Evolutionary conservation across 2,797 vertebrate species (phyloP), one percentile per base, ranked within the genome.

Genomic region (Micromesistius poutassou): DNA sequence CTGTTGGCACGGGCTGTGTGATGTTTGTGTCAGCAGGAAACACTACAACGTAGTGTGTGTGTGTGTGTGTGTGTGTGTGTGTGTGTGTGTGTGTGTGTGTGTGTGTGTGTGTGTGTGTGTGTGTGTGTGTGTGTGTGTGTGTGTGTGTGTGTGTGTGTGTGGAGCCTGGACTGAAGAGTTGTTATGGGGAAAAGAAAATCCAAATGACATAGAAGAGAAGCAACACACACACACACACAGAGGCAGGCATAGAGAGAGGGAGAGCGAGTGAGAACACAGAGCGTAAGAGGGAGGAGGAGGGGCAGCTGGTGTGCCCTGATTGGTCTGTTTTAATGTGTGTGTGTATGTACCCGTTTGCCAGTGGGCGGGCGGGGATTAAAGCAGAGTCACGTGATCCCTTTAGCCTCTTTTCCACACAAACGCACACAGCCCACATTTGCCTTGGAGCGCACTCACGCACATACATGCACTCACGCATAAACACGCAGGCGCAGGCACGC

Each of bases 321-420:
- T 93, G 92, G 92, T 89, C 12, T 86, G 74, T 74, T 76, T 86
- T 81, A 86, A 72, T 80, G 74, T 76, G 50, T 81, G 76, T 77
- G 76, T 80, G 82, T 76, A 72, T 50, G 62, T 76, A 22, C 33
- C 12, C 74, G 33, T 62, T 75, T 81, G 82, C 80, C 84, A 88
- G 90, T 90, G 91, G 93, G 92, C 82, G 87, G 93, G 86, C n/a
- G 33, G 90, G 90, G 93, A 94, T 92, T 92, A 93, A 87, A 82
- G 80, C 73, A 74, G 66, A 40, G 16, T 94, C 94, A 94, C 91
- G 86, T 94, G 94, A 85, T 91, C 46, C 46, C 87, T 89, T 93
- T 88, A 94, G 89, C 90, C 91, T 83, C 91, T 92, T 91, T 91
- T 88, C 84, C 88, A 87, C 89, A 91, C 87, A 90, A 85, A 87